phyloP scores from a whole-genome alignment of 1,140 invertebrate species.

The Zaprionus camerounensis region DNA sequence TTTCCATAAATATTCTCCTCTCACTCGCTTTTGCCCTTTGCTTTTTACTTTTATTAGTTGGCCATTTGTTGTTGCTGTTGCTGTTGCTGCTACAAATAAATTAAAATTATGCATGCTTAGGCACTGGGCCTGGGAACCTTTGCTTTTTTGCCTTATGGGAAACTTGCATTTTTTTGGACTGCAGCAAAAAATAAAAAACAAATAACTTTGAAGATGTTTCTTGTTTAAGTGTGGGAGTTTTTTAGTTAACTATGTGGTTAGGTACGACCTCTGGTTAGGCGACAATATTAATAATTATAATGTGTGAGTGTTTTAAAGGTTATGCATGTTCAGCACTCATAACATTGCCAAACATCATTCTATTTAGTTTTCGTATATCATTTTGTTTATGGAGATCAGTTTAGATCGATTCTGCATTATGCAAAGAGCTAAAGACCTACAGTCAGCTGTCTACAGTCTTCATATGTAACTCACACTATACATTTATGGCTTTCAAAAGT shows the following conservation, averaged over 20 bases:
- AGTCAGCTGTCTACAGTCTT: background rate
- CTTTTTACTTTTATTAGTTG: constrained; percentile 78
- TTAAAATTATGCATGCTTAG: constrained; percentile 83
- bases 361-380: fast-evolving
- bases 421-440: too few species aligned
- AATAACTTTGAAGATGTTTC: constrained; percentile 17
- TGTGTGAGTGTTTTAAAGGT: background rate
- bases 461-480: background rate
- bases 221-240: constrained; percentile 33
- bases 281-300: constrained; percentile 12
- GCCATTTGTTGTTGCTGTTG: constrained; percentile 45
- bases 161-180: constrained; percentile 40
- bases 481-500: background rate
- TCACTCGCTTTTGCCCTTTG: constrained; percentile 24
- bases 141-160: constrained; percentile 57
- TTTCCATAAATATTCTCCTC: constrained; percentile 78
- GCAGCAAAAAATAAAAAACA: constrained; percentile 16
- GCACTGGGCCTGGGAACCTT: constrained; percentile 61
- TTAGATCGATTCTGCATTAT: too few species aligned
- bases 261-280: background rate
- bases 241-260: constrained; percentile 7
- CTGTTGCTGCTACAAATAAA: constrained; percentile 74
- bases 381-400: background rate
- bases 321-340: background rate
- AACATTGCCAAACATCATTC: background rate